A percentile compares a stretch with the other conserved stretches of the same genome.
Conservation (phyloP, 2,797 vertebrate genomes). For the Helostoma temminkii region DNA sequence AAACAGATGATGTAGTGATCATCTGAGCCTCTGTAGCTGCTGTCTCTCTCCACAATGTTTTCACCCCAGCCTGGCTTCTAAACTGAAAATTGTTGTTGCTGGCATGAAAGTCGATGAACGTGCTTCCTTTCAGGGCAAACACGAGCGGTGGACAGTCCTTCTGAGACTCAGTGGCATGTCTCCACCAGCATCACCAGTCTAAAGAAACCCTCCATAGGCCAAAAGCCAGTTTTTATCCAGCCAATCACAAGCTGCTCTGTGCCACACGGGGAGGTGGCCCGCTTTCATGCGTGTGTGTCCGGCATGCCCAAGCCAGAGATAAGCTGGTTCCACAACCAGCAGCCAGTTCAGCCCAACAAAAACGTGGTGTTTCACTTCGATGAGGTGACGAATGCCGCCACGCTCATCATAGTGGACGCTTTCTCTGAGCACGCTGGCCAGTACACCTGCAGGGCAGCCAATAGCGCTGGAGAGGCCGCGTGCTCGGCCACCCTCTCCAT, state of each 20-base stretch:
- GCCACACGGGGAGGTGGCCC: conserved; percentile 90
- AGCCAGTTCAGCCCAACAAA: conserved; percentile 87
- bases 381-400: conserved; percentile 89
- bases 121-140: conserved; percentile 95
- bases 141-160: conserved; percentile 82
- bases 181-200: conserved; percentile 80
- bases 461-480: conserved; percentile 88
- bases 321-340: conserved; percentile 92
- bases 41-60: no score
- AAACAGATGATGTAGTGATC: no score
- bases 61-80: background rate
- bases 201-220: conserved; percentile 88
- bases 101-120: conserved; percentile 44
- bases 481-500: conserved; percentile 91
- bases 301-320: conserved; percentile 90
- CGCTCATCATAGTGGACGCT: conserved; percentile 94
- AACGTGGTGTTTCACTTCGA: conserved; percentile 95
- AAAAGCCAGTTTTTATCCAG: conserved; percentile 92
- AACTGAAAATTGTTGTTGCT: conserved; percentile 4
- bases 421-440: conserved; percentile 92
- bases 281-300: conserved; percentile 90
- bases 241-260: conserved; percentile 91
- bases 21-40: no score
- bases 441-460: conserved; percentile 93
- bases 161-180: conserved; percentile 84